Percentiles rank a stretch among this genome's conserved stretches.
phyloP scores from a whole-genome alignment of 2,113 vertebrate species.

The Heterotis niloticus region DNA sequence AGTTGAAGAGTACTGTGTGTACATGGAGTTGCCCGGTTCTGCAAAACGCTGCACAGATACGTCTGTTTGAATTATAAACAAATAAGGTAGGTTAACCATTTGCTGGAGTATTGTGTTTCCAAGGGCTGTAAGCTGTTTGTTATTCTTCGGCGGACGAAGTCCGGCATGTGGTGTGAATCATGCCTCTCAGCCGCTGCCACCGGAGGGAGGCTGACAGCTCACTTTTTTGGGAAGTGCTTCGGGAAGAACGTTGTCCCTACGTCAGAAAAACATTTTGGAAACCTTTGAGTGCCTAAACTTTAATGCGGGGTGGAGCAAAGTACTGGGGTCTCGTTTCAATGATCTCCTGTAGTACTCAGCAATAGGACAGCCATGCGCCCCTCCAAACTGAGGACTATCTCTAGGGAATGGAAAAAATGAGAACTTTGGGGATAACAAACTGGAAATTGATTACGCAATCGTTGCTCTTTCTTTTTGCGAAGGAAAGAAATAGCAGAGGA shows the following conservation, averaged over 20 bases:
- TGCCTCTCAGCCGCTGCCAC: slow-evolving; percentile 22
- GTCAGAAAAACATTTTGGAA: not conserved
- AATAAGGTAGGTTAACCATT: slow-evolving; percentile 30
- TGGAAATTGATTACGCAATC: not conserved
- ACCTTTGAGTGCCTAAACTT: not conserved
- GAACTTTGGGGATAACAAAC: not conserved
- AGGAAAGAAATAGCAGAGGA: not conserved
- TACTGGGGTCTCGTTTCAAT: not conserved
- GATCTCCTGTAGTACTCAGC: not conserved
- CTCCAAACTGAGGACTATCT: not conserved
- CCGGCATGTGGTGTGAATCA: slow-evolving; percentile 41
- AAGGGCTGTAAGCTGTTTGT: slow-evolving; percentile 32
- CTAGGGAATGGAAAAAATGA: not conserved
- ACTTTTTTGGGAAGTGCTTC: not conserved
- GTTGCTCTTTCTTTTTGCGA: not conserved
- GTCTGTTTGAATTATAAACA: slow-evolving; percentile 32
- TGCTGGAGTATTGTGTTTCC: slow-evolving; percentile 28
- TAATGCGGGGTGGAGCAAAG: not conserved
- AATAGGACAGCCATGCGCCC: not conserved
- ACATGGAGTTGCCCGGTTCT: slow-evolving; percentile 29
- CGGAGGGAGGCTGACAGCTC: slow-evolving; percentile 6
- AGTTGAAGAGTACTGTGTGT: slow-evolving; percentile 4
- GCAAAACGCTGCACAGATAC: slow-evolving; percentile 33
- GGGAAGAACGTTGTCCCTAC: too few species aligned
- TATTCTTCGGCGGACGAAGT: slow-evolving; percentile 20